Evolutionary conservation across 2,113 vertebrate species (phyloP), one percentile per base, ranked within the genome.

Genomic region (Cinclus cinclus): DNA sequence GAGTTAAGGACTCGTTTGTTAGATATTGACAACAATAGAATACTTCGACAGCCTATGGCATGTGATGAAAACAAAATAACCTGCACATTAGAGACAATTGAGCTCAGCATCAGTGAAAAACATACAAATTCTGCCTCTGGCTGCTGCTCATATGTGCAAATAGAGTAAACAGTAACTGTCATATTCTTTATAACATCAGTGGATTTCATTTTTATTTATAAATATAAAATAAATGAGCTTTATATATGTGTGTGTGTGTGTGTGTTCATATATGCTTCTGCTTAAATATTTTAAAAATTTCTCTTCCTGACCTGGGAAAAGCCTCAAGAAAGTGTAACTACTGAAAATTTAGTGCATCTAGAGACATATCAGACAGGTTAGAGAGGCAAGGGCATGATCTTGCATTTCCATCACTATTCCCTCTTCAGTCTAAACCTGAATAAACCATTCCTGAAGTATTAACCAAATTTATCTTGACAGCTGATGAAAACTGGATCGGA

Each of bases 391-490:
- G 44, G 35, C 87, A 91, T 60, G 79, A 21, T 90, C 64, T 75
- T 65, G 31, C 47, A 77, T 92, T 62, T 86, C 73, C 8, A 14
- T 71, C 35, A 49, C 52, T 88, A 86, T 74, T 81, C 60, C 50
- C 53, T 85, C 80, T 92, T 69, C 79, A 63, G 55, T 42, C 52
- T 92, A 73, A 95, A 93, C 28, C 58, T 78, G 74, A 93, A 91
- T 73, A 94, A 96, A 75, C 81, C 84, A 58, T 50, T 91, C 46
- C 68, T 90, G 50, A 33, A 80, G 75, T 23, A 53, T 94, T 92
- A 96, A 75, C 78, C 87, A 97, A 96, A 98, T 97, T 96, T 96
- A 95, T 89, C 89, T 89, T 96, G 96, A 96, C 81, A 82, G 95
- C 91, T 93, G 95, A 92, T 95, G 97, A 98, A 96, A 97, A 96